Base-by-base conservation (phyloP, 2,113 vertebrate species). In the Rhodinocichla rosea region DNA sequence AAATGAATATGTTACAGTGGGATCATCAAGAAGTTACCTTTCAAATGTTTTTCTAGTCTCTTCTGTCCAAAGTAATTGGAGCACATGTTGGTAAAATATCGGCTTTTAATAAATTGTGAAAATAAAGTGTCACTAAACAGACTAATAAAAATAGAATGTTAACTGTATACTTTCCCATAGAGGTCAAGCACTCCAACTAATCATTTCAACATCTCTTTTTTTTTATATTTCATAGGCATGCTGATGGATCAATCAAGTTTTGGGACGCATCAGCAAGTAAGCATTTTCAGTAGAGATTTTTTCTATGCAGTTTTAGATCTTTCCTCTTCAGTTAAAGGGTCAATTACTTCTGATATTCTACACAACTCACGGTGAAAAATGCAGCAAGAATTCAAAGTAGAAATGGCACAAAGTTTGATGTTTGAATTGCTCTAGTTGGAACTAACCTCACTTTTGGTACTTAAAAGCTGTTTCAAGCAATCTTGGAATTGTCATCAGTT, bases 211-310 rank as follows among this genome's bases (percentile, higher is more conserved):
- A 47, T 74, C 47, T 93, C 76, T 53, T 53, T 69, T 70, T 71
- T 74, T 64, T 95, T 88, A 79, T 70, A 87, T 95, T 94, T 94
- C 40, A 80, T 96, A 99, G 99, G 94, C 99, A 99, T 97, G 99
- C 99, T 95, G 99, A 99, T 98, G 99, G 99, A 92, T 99, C 99
- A 62, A 96, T 99, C 97, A 99, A 99, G 97, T 99, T 99, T 97
- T 99, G 99, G 99, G 99, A 99, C 98, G 99, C 99, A 50, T 99
- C 99, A 97, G 99, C 99, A 98, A 99, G 99, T 99, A 97, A 98
- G 99, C 99, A 60, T 73, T 95, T 82, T 79, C 42, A 35, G 53
- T 42, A 49, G 68, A 60, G 37, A 20, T 45, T 57, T 94, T 78
- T 70, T 15, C 44, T 49, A 6, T 50, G 30, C 8, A 62, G 7